phyloP scores from a whole-genome alignment of 2,113 vertebrate genomes.

The Oenanthe melanoleuca region DNA sequence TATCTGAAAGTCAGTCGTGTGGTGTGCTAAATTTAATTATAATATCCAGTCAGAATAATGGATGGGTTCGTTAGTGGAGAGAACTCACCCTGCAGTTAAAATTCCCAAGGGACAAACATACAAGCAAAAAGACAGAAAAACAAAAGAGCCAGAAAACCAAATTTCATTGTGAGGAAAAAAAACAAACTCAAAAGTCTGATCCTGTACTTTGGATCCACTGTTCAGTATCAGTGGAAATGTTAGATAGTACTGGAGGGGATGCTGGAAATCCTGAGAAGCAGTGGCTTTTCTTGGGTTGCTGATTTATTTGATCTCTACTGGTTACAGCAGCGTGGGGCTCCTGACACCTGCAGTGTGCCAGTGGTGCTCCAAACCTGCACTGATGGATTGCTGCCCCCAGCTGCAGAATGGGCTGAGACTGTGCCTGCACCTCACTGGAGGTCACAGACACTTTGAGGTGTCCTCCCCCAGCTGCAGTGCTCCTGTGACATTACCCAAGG shows the following conservation, averaged over 20 bases:
- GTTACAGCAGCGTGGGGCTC: accelerated
- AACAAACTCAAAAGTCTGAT: neutral
- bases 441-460: neutral
- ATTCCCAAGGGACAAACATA: neutral
- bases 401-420: too few relatives aligned
- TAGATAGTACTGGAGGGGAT: neutral
- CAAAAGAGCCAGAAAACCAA: neutral
- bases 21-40: neutral
- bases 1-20: neutral
- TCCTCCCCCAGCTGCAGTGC: neutral
- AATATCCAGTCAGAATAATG: neutral
- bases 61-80: accelerated
- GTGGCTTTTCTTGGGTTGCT: neutral
- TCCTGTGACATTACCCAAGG: neutral
- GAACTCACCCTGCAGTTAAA: neutral
- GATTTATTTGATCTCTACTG: accelerated
- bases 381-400: accelerated
- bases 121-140: neutral
- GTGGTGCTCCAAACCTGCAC: accelerated
- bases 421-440: neutral
- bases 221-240: neutral
- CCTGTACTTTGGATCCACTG: neutral
- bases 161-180: neutral
- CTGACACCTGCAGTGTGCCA: accelerated
- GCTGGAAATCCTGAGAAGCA: neutral